phyloP scores from a whole-genome alignment of 2,113 vertebrate genomes.

The Eulacestoma nigropectus region DNA sequence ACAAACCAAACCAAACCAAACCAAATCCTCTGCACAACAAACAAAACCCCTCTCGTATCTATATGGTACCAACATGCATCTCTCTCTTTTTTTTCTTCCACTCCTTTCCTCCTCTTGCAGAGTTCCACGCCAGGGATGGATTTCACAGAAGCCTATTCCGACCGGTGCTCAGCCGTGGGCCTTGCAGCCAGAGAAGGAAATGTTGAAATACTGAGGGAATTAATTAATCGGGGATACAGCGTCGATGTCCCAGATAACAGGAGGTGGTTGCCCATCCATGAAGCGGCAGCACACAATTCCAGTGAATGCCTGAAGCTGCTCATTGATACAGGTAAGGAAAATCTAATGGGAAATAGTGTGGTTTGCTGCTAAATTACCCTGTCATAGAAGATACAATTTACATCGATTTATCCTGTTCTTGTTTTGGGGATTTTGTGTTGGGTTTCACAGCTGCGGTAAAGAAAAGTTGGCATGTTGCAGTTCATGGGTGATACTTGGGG shows the following conservation, averaged over 20 bases:
- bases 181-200: conserved; percentile 81
- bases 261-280: conserved; percentile 90
- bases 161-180: conserved; percentile 82
- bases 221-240: conserved; percentile 78
- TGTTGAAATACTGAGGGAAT: conserved; percentile 65
- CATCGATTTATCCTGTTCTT: accelerated
- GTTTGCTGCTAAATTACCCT: not conserved
- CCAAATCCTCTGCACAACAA: not conserved
- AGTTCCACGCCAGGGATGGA: conserved; percentile 72
- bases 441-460: not conserved
- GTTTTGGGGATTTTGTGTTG: not conserved
- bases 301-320: conserved; percentile 78
- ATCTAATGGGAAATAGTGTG: not conserved
- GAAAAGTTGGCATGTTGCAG: not conserved
- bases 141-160: conserved; percentile 86
- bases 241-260: conserved; percentile 87
- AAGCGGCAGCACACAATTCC: conserved; percentile 84
- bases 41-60: accelerated
- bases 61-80: accelerated
- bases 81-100: not conserved
- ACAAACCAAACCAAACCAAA: no score
- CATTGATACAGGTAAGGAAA: conserved; percentile 72
- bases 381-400: not conserved
- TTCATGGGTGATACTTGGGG: no score
- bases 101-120: not conserved